Evolutionary conservation across 2,888 invertebrate genomes (phyloP).

Genomic region (Pyrgus malvae): DNA sequence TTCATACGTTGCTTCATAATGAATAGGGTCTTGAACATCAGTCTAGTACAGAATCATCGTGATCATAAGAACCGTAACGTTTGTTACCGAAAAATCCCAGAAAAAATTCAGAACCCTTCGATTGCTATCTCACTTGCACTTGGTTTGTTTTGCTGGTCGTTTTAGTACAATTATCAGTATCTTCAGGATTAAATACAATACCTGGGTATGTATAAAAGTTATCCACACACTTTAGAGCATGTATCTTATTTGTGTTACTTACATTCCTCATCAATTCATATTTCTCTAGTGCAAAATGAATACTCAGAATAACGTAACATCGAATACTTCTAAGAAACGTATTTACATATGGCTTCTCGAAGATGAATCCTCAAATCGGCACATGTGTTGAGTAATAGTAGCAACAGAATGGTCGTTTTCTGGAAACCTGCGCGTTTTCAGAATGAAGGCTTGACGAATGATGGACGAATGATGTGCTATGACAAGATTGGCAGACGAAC

Average conservation of each 20-base stretch:
- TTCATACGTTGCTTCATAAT: too few relatives aligned
- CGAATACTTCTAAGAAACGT: slow-evolving; percentile 5
- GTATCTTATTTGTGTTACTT: slow-evolving; percentile 13
- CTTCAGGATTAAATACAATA: too few relatives aligned
- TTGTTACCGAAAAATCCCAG: too few relatives aligned
- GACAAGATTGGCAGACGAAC: slow-evolving; percentile 1
- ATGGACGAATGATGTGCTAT: neutral
- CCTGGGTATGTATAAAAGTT: too few relatives aligned
- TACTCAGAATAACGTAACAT: slow-evolving; percentile 8
- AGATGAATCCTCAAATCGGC: slow-evolving; percentile 1
- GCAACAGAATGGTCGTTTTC: neutral
- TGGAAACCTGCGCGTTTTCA: neutral
- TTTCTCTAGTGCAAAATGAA: slow-evolving; percentile 10
- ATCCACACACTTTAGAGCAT: slow-evolving; percentile 1
- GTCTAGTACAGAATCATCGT: too few relatives aligned
- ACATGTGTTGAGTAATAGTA: slow-evolving; percentile 2
- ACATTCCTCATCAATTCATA: slow-evolving; percentile 9
- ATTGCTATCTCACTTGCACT: too few relatives aligned
- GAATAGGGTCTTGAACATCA: too few relatives aligned
- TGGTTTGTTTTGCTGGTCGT: too few relatives aligned
- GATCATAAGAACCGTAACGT: too few relatives aligned
- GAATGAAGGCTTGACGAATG: neutral
- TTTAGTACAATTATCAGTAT: too few relatives aligned
- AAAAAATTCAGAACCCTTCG: too few relatives aligned
- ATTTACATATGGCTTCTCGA: slow-evolving; percentile 2